Evolutionary conservation across 1,140 invertebrate species (phyloP).

Genomic region (Carposina sasakii): DNA sequence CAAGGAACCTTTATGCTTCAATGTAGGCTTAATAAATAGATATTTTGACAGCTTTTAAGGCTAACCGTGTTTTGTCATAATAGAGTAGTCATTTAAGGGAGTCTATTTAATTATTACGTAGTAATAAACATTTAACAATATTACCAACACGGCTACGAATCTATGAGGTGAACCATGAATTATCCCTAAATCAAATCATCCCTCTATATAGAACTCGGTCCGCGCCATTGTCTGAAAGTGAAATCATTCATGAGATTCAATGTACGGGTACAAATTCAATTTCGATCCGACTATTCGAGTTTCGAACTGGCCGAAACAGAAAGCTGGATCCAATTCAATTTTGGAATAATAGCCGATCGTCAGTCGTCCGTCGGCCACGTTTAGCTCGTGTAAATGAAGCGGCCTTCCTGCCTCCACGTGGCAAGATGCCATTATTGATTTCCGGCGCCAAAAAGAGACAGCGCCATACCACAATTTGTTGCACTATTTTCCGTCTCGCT

Average conservation of each 20-base stretch:
- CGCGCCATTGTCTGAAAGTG: too few species aligned
- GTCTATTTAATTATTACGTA: too few species aligned
- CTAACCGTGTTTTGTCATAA: too few species aligned
- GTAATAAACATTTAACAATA: too few species aligned
- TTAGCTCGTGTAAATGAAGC: conserved; percentile 57
- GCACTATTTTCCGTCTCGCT: conserved; percentile 65
- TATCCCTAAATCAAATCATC: too few species aligned
- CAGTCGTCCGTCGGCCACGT: conserved; percentile 38
- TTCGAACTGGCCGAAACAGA: conserved; percentile 9
- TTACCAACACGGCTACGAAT: too few species aligned
- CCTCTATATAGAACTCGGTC: too few species aligned
- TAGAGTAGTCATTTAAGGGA: too few species aligned
- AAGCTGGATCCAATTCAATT: conserved; percentile 25
- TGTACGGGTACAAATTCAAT: conserved; percentile 20
- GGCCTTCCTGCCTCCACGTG: conserved; percentile 62
- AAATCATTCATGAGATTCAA: conserved; percentile 3
- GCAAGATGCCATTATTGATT: conserved; percentile 70
- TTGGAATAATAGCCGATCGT: conserved; percentile 18
- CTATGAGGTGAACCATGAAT: too few species aligned
- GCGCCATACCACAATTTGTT: conserved; percentile 66
- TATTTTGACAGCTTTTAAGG: too few species aligned
- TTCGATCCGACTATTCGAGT: conserved; percentile 9
- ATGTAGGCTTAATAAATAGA: too few species aligned
- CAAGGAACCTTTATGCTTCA: too few species aligned
- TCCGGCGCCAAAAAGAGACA: conserved; percentile 59